These are phyloP conservation scores for Camptogramma bilineatum DNA, from an alignment of 2,888 invertebrate species.

Conservation along the genomic window DNA sequence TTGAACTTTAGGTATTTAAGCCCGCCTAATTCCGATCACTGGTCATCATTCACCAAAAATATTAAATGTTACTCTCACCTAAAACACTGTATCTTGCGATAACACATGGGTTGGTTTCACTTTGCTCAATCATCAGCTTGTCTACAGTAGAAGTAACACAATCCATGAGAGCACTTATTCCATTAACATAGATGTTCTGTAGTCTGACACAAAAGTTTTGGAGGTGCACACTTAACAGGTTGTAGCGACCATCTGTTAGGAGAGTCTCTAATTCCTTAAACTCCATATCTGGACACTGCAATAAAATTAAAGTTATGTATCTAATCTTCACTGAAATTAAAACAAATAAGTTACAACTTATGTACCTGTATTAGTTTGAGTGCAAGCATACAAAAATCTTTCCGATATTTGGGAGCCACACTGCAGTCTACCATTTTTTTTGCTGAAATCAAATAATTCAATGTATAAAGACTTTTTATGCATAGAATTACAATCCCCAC, in stretches of 20 bases:
- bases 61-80: conserved; percentile 71
- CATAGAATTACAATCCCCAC: too few species aligned
- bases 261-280: conserved; percentile 88
- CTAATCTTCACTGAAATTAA: background rate
- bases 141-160: conserved; percentile 86
- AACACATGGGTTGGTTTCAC: conserved; percentile 73
- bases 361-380: conserved; percentile 91
- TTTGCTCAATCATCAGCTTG: conserved; percentile 84
- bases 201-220: conserved; percentile 86
- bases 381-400: conserved; percentile 92
- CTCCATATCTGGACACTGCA: conserved; percentile 91
- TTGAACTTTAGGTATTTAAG: too few species aligned
- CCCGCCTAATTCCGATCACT: too few species aligned
- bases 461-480: background rate
- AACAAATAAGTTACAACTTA: background rate
- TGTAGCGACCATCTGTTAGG: conserved; percentile 87
- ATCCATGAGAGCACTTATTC: conserved; percentile 88
- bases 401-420: conserved; percentile 86
- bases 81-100: conserved; percentile 89
- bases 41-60: too few species aligned
- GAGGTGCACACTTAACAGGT: conserved; percentile 84
- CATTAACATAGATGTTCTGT: conserved; percentile 84
- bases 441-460: conserved; percentile 69
- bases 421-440: conserved; percentile 80
- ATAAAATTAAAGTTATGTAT: conserved; percentile 5